Evolutionary conservation across 2,888 invertebrate species (phyloP), one percentile per base, ranked within the genome.

Genomic region (Odontocolon sp.): DNA sequence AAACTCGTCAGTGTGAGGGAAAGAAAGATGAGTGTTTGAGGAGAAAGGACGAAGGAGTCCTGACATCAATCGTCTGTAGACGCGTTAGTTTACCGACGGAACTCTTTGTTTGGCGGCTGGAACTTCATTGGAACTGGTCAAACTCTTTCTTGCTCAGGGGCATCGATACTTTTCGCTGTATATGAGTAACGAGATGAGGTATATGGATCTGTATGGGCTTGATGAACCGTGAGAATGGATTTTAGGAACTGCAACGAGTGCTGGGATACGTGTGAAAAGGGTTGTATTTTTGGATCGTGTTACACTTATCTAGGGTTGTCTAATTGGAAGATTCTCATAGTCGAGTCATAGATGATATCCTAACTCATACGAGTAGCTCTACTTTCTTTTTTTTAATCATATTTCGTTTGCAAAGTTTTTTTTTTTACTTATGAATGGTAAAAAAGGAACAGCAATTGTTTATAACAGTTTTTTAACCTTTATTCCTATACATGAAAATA

Each of bases 1-100:
- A 83, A 81, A 81, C 66, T 38, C 18, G 16, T 21, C 28, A n/a
- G n/a, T 21, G 42, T 31, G 18, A n/a, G 67, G 71, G 78, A 75
- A 80, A 77, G 63, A 57, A 72, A 77, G 75, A 54, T 45, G 36
- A 36, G 40, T 6, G 45, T n/a, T n/a, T n/a, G 8, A 36, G 21
- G 47, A 38, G 11, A 23, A 45, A 33, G 38, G 33, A 50, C 63
- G 18, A 14, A 18, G 31, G 59, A 9, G 9, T 28, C 26, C 33
- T 31, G 16, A 33, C 18, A 31, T 54, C 54, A 54, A 54, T 54
- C 54, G 54, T 18, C n/a, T 9, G 31, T 61, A 33, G 63, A 76
- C 66, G 70, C 70, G 28, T 36, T 59, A 40, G 54, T 74, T 64
- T 72, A 71, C 74, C 50, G 50, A 59, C 8, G 9, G 3, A 52